Evolutionary conservation across 2,888 invertebrate genomes (phyloP), one percentile per base, ranked within the genome.

Genomic region (Pammene aurita): DNA sequence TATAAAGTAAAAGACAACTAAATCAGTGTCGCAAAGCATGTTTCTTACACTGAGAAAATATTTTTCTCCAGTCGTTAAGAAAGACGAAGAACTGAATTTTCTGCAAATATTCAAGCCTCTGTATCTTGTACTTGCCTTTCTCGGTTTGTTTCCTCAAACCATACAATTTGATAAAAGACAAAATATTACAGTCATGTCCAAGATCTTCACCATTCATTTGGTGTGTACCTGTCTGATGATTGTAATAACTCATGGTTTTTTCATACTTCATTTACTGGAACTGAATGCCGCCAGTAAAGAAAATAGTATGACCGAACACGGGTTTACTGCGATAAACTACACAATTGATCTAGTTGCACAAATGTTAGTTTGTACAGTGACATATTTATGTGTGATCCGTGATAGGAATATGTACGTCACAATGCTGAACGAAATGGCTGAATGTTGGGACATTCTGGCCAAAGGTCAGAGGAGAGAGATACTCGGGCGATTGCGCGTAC

Each of bases 111-210:
- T 70, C 16, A 70, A 62, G 26, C 72, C 72, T 7, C 11, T 72
- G 7, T 72, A 72, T 48, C n/a, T 67, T 38, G n/a, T 57, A 10
- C 54, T 72, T 14, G 50, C 65, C 1, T 10, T 52, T 18, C 16
- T 70, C 1, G 72, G 72, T 2, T 41, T 72, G 10, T 63, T 72
- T 48, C 72, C 72, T 38, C 67, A 65, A 42, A 57, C 58, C 35
- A 35, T 72, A 10, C 44, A 61, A 14, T 73, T 67, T 34, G 55
- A 67, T 10, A 7, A 14, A 4, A 63, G 63, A 58, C 34, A 50
- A 0, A 14, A 16, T 11, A 48, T 38, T 5, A n/a, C 9, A 2
- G 52, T 66, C 2, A 11, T 42, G n/a, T 18, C 5, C 11, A 68
- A 61, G 34, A 46, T 58, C 13, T 9, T 57, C 10, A 54, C 14